Base-by-base conservation (phyloP, 2,113 vertebrate genomes). In the Tichodroma muraria region DNA sequence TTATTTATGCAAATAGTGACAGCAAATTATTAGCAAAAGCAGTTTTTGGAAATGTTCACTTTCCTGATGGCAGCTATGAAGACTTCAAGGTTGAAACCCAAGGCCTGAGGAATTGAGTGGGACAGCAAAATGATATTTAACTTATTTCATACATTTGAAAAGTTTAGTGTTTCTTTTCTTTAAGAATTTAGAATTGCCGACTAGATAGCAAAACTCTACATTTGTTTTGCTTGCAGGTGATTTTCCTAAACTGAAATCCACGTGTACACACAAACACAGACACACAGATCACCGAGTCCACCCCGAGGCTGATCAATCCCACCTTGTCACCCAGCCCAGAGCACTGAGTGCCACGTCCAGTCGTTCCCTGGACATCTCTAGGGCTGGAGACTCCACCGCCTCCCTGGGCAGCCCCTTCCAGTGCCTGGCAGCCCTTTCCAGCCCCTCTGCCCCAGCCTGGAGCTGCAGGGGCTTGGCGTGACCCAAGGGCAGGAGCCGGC, bases 331-430 rank as follows among this genome's bases (percentile, higher is more conserved):
- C 10, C 17, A 37, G 27, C 27, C 27, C 57, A 15, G 57, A 37
- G 38, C 47, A 22, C 49, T 33, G 27, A 37, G 33, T 33, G 38
- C 38, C 56, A 37, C 4, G 1, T 33, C 42, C 27, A 21, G 21
- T 33, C 0, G 0, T 53, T 21, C 57, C 33, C 25, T 44, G 66
- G 56, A 44, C 24, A 24, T 1, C 44, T 30, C 44, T 1, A 42
- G 54, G 54, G 65, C 16, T 50, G 35, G 11, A n/a, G 19, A 15
- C 35, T 50, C 24, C 30, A 59, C 9, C 8, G 2, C 23, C 53
- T 70, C 10, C 25, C 45, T 44, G 45, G 6, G 10, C 37, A 82
- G 13, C 20, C 24, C 54, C 31, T 60, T 19, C 31, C 65, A 40
- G 4, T 28, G 35, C 21, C 63, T 56, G 52, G 2, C n/a, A 9